Conservation (phyloP, 2,888 invertebrate species). For the Crepidodera aurea region DNA sequence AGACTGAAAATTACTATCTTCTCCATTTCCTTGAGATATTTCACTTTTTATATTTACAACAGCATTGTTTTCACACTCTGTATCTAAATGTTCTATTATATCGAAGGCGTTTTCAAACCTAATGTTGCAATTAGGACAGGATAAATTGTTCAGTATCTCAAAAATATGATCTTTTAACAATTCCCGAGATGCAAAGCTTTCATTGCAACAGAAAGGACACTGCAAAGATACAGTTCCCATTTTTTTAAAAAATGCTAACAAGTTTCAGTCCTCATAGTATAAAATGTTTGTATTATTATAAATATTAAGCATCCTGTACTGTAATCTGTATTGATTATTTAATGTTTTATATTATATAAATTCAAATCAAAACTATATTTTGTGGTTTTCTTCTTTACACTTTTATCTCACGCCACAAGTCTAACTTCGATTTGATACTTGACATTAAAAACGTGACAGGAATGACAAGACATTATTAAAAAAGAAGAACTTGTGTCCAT, state of each 20-base stretch:
- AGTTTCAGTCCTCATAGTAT: too few relatives aligned
- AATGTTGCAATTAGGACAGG: slow-evolving; percentile 68
- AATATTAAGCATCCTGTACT: too few relatives aligned
- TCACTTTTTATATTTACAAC: slow-evolving; percentile 17
- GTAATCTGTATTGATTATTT: too few relatives aligned
- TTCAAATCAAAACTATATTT: neutral
- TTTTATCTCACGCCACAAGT: neutral
- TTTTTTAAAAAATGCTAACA: slow-evolving; percentile 1
- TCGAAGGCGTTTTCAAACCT: slow-evolving; percentile 65
- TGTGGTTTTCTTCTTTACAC: neutral
- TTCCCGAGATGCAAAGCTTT: slow-evolving; percentile 67
- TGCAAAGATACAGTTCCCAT: slow-evolving; percentile 66
- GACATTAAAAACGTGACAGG: too few relatives aligned
- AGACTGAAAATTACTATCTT: slow-evolving; percentile 46
- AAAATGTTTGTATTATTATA: too few relatives aligned
- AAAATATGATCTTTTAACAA: slow-evolving; percentile 64
- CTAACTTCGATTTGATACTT: neutral
- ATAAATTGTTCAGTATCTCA: slow-evolving; percentile 67
- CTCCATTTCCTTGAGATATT: slow-evolving; percentile 1
- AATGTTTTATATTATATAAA: neutral
- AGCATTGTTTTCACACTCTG: slow-evolving; percentile 44
- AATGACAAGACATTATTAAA: too few relatives aligned
- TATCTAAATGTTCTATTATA: slow-evolving; percentile 68
- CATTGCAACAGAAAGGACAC: slow-evolving; percentile 73
- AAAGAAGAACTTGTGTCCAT: too few relatives aligned